Percentiles rank a stretch among this genome's conserved stretches.
Evolutionary conservation across 1,140 invertebrate species (phyloP).

Genomic region (Apolygus lucorum): DNA sequence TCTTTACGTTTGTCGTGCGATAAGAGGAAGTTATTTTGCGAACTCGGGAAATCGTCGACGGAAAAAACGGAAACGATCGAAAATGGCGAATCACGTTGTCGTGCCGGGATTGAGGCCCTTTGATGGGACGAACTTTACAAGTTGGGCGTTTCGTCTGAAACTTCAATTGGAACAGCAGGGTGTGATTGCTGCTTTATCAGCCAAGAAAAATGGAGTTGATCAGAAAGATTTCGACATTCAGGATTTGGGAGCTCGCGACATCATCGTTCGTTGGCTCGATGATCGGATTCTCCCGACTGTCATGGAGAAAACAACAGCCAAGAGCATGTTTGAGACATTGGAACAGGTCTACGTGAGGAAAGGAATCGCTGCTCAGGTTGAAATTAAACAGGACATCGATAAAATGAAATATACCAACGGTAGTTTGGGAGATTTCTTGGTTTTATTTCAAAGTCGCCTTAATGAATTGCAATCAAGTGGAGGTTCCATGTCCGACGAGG

Average conservation of each 20-base stretch:
- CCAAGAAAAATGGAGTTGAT: neutral
- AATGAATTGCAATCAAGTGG: neutral
- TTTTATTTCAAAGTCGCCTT: slow-evolving; percentile 2
- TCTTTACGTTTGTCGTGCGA: slow-evolving; percentile 7
- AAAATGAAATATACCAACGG: slow-evolving; percentile 3
- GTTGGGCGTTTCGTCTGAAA: slow-evolving; percentile 3
- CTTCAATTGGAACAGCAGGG: slow-evolving; percentile 8
- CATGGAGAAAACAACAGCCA: slow-evolving; percentile 3
- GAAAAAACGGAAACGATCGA: neutral
- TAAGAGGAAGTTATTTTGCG: neutral
- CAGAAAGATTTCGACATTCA: neutral
- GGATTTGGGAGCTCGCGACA: slow-evolving; percentile 5
- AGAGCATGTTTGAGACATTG: slow-evolving; percentile 10
- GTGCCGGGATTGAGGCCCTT: slow-evolving; percentile 3
- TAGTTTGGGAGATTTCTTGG: slow-evolving; percentile 7
- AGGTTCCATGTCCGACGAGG: neutral
- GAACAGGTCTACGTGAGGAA: slow-evolving; percentile 11
- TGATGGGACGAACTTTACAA: neutral
- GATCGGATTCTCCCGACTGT: slow-evolving; percentile 1
- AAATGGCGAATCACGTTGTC: slow-evolving; percentile 6
- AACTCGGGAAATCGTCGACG: slow-evolving; percentile 10
- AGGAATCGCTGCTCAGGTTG: slow-evolving; percentile 1
- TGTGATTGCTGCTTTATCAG: neutral
- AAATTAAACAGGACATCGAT: slow-evolving; percentile 2
- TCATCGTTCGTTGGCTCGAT: slow-evolving; percentile 6